phyloP scores from a whole-genome alignment of 2,888 invertebrate species.

The Masnerella sp. region DNA sequence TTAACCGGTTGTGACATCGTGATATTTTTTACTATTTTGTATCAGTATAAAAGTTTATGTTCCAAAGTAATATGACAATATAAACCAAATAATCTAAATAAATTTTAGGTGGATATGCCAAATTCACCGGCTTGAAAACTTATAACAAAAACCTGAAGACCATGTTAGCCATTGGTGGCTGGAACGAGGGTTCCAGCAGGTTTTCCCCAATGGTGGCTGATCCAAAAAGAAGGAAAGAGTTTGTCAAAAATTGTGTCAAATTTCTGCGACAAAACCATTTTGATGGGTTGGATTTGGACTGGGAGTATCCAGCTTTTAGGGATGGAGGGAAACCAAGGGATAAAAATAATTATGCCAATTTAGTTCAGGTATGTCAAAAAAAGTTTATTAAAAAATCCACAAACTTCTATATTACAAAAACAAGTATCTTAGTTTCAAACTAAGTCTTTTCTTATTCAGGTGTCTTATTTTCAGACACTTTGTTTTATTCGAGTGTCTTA shows the following conservation, averaged over 20 bases:
- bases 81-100: too few species aligned
- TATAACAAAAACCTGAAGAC: slow-evolving; percentile 95
- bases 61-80: too few species aligned
- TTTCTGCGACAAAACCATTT: slow-evolving; percentile 95
- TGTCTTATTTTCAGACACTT: too few species aligned
- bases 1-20: too few species aligned
- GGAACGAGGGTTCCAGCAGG: slow-evolving; percentile 93
- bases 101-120: slow-evolving; percentile 90
- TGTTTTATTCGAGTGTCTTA: not conserved
- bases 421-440: too few species aligned
- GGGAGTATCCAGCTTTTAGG: slow-evolving; percentile 92
- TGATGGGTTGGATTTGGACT: slow-evolving; percentile 94
- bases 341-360: slow-evolving; percentile 90
- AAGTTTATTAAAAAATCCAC: too few species aligned
- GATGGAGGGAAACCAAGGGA: slow-evolving; percentile 86
- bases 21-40: too few species aligned
- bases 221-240: slow-evolving; percentile 85
- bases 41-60: too few species aligned
- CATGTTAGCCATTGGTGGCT: slow-evolving; percentile 93
- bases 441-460: too few species aligned
- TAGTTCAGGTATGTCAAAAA: slow-evolving; percentile 84
- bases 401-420: too few species aligned
- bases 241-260: slow-evolving; percentile 89
- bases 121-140: slow-evolving; percentile 94
- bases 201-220: slow-evolving; percentile 94